Evolutionary conservation across 2,888 invertebrate genomes (phyloP).

Genomic region (Folsomia candida): DNA sequence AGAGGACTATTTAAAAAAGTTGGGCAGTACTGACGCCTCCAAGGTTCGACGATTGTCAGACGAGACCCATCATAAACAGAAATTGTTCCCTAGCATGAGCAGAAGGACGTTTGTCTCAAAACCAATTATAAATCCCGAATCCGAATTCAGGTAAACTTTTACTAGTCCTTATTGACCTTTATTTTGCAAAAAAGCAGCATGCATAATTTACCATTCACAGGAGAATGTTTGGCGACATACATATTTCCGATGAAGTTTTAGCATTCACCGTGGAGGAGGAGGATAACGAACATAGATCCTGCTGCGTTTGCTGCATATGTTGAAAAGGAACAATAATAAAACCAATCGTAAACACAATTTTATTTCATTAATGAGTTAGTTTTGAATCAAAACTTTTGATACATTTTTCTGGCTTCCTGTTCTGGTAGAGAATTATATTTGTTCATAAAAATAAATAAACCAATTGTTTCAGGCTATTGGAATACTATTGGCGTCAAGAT

Average conservation of each 20-base stretch:
- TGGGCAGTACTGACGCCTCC: background rate
- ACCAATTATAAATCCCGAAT: background rate
- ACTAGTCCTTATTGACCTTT: background rate
- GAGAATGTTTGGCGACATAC: background rate
- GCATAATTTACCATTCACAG: background rate
- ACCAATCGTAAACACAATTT: no score
- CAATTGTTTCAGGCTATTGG: no score
- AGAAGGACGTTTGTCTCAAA: background rate
- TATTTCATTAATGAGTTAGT: no score
- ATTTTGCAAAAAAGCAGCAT: background rate
- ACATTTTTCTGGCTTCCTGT: no score
- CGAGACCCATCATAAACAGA: background rate
- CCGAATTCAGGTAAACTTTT: background rate
- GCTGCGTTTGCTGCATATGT: no score
- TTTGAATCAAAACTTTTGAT: no score
- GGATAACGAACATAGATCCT: background rate
- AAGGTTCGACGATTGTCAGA: background rate
- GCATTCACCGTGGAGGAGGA: background rate
- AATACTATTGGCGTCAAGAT: no score
- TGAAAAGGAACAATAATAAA: no score
- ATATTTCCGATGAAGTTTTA: background rate
- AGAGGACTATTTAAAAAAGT: conserved; percentile 12
- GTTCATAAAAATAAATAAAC: no score
- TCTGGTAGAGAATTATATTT: no score
- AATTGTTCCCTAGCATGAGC: background rate